Conservation (phyloP, 1,140 invertebrate genomes). For the Pseudachorutes palmiensis region DNA sequence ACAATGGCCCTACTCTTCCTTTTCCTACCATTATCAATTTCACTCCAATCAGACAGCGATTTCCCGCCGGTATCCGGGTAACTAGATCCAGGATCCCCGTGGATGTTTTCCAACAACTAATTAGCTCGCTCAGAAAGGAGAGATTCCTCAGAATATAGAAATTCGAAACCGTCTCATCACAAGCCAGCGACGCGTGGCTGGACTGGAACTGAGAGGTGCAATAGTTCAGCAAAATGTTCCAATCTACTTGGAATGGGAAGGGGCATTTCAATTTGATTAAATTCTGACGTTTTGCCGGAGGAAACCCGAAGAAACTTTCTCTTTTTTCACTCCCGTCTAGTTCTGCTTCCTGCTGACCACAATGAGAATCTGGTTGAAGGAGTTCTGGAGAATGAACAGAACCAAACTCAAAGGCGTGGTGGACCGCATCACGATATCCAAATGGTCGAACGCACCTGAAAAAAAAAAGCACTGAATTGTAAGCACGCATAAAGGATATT, state of each 20-base stretch:
- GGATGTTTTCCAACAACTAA: background rate
- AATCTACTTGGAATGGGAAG: conserved; percentile 67
- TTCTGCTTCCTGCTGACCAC: conserved; percentile 47
- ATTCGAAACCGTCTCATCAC: background rate
- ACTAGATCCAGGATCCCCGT: background rate
- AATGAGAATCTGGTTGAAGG: conserved; percentile 57
- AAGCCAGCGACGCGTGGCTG: background rate
- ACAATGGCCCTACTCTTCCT: background rate
- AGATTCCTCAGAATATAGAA: background rate
- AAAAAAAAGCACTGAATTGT: conserved; percentile 13
- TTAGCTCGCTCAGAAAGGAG: background rate
- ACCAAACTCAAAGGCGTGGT: conserved; percentile 58
- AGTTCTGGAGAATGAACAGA: conserved; percentile 45
- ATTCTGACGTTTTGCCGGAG: conserved; percentile 76
- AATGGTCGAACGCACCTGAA: conserved; percentile 68
- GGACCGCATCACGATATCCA: conserved; percentile 65
- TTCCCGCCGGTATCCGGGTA: background rate
- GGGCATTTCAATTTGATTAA: conserved; percentile 64
- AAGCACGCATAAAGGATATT: conserved; percentile 4
- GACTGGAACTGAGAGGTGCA: conserved; percentile 39
- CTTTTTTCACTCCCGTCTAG: conserved; percentile 40
- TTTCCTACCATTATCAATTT: background rate
- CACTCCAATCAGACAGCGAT: background rate
- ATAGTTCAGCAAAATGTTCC: conserved; percentile 62
- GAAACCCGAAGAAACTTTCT: conserved; percentile 57